A percentile compares a stretch with the other conserved stretches of the same genome.
Evolutionary conservation across 2,113 vertebrate species (phyloP).

Genomic region (Chamaetylas fuelleborni): DNA sequence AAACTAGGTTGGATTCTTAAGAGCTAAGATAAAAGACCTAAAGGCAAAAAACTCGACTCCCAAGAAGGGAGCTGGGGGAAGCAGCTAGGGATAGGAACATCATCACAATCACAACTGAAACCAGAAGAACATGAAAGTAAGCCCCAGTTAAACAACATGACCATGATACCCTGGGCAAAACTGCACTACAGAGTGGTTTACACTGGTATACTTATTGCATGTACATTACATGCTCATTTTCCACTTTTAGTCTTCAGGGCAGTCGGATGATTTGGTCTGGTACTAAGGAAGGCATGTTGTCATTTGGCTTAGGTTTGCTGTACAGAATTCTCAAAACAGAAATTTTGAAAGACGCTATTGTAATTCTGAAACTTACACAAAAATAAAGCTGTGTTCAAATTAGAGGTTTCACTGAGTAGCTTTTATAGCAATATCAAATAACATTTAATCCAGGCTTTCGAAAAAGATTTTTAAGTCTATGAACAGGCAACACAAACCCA

Average conservation of each 20-base stretch:
- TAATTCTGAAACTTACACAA: background rate
- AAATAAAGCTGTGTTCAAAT: background rate
- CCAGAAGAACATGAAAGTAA: background rate
- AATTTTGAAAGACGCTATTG: background rate
- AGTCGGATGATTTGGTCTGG: background rate
- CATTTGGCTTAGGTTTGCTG: background rate
- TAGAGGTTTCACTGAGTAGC: background rate
- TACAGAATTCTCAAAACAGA: background rate
- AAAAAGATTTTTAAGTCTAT: background rate
- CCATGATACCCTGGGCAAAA: background rate
- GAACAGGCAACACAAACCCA: background rate
- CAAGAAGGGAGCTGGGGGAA: background rate
- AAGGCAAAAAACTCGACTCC: rapidly evolving
- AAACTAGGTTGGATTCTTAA: background rate
- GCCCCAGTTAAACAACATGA: background rate
- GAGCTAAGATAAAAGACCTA: background rate
- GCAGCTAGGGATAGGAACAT: background rate
- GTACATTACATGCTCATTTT: background rate
- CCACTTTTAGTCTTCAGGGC: background rate
- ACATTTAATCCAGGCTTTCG: background rate
- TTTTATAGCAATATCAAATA: background rate
- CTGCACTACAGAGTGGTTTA: background rate
- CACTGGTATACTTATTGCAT: background rate
- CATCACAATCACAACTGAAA: background rate
- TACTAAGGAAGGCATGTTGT: background rate